Base-by-base conservation (phyloP, 2,797 vertebrate species). In the Malurus leucopterus region DNA sequence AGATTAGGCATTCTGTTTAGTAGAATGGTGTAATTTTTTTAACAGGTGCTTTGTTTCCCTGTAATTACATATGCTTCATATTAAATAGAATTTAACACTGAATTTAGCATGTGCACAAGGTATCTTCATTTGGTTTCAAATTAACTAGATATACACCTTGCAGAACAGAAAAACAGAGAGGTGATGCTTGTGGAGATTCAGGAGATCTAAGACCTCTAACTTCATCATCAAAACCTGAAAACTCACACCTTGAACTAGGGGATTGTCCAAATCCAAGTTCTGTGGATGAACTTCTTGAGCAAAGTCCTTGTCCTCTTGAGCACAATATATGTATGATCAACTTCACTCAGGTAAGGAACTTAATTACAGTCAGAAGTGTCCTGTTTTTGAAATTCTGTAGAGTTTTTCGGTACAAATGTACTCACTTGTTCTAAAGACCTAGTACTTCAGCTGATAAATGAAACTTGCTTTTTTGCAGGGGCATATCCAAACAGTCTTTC, bases 281-380 rank as follows among this genome's bases (percentile, higher is more conserved):
- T 91, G 6, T 61, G 63, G 75, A 62, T 70, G 85, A 88, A 14
- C 7, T 86, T 59, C 27, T 46, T 78, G 49, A 59, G 30, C 61
- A 27, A 79, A 55, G 75, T 86, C 50, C 58, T 50, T 30, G 18
- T 68, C 13, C 21, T 77, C 9, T 24, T 64, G 84, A 73, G 55
- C 44, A 74, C 20, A 32, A 17, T 23, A 19, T 87, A 40, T 36
- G 76, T 72, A 32, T 64, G 74, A 46, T 78, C 85, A 87, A 13
- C 59, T 86, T 90, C 24, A 61, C 70, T 65, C 86, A 97, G 96
- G 97, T 97, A 96, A 94, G 63, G 43, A 86, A 43, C 8, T 82
- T 67, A 20, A 68, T 65, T 73, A 16, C 11, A 32, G 11, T 65
- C 27, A 34, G n/a, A 81, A 76, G 15, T 71, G 34, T 22, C 5